phyloP scores from a whole-genome alignment of 2,888 invertebrate species.

The Zaprionus bogoriensis region DNA sequence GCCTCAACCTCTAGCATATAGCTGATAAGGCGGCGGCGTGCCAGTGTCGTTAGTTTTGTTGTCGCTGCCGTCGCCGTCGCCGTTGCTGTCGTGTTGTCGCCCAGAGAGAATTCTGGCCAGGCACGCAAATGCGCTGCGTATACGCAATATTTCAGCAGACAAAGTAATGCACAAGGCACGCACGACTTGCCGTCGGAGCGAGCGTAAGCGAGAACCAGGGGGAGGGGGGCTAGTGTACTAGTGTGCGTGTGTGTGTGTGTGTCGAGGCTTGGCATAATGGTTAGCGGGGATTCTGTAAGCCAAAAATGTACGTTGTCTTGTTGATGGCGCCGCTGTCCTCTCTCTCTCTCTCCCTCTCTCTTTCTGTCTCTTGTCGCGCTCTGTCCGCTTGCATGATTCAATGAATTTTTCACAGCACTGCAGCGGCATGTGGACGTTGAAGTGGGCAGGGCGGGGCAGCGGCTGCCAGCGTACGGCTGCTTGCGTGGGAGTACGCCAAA shows the following conservation, averaged over 20 bases:
- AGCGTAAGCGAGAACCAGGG: background rate
- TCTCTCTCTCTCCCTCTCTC: background rate
- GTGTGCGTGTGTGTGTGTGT: no score
- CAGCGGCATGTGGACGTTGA: constrained; percentile 37
- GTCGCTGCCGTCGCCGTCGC: constrained; percentile 26
- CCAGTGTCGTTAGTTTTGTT: constrained; percentile 53
- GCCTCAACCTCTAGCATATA: background rate
- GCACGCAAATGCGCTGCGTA: constrained; percentile 65
- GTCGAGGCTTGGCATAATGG: background rate
- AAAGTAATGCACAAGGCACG: constrained; percentile 63
- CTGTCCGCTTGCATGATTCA: constrained; percentile 59
- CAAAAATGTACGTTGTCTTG: constrained; percentile 43
- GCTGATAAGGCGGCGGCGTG: constrained; percentile 50
- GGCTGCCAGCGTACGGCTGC: background rate
- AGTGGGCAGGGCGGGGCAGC: background rate
- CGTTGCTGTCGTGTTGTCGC: constrained; percentile 35
- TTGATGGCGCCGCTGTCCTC: constrained; percentile 15
- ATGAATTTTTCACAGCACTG: constrained; percentile 69
- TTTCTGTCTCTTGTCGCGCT: constrained; percentile 7
- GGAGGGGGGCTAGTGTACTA: no score
- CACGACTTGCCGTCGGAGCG: constrained; percentile 3
- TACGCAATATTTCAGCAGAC: constrained; percentile 70
- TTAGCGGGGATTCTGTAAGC: constrained; percentile 30
- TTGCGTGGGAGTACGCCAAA: background rate
- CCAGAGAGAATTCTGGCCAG: constrained; percentile 29